Evolutionary conservation across 2,797 vertebrate genomes (phyloP), one percentile per base, ranked within the genome.

Genomic region (Harpagifer antarcticus): DNA sequence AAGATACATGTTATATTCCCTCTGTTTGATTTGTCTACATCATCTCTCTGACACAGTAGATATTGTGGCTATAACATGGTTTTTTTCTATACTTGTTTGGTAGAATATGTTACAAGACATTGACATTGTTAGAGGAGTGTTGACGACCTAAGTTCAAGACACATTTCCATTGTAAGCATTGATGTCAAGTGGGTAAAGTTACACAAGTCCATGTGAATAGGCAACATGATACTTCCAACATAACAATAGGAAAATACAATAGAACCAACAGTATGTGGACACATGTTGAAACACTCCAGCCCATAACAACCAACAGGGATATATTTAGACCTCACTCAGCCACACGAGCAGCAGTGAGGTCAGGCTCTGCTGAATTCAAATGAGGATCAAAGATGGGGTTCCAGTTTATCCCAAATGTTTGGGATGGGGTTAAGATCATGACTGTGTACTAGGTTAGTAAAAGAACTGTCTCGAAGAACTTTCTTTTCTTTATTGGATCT

Each of bases 1-100:
- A 63, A 61, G 43, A 83, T 27, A 77, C 58, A 48, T 72, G 37
- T 45, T 66, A 85, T 73, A 50, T 40, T 31, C 52, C 17, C 40
- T 3, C 4, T 3, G 54, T 27, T 64, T 54, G 33, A 69, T 44
- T 58, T 4, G 81, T 80, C 65, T 61, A 56, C 37, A 67, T 17
- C 44, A 54, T 44, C 31, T 61, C 19, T 55, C 23, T 45, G 40
- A 37, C 43, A 47, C 9, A 49, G 20, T 40, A 42, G 43, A 44
- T n/a, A 55, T 2, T 48, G 14, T 31, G 14, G 19, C 43, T 8
- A 7, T 17, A 40, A 49, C 13, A 55, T 49, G 12, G 17, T n/a
- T n/a, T 11, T 49, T 40, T 27, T 62, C 13, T 11, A 11, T 37
- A 16, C 20, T 42, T 13, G 15, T 23, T 12, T 13, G 12, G 33